Evolutionary conservation across 2,888 invertebrate species (phyloP).

Genomic region (Hydroisotoma schaefferi): DNA sequence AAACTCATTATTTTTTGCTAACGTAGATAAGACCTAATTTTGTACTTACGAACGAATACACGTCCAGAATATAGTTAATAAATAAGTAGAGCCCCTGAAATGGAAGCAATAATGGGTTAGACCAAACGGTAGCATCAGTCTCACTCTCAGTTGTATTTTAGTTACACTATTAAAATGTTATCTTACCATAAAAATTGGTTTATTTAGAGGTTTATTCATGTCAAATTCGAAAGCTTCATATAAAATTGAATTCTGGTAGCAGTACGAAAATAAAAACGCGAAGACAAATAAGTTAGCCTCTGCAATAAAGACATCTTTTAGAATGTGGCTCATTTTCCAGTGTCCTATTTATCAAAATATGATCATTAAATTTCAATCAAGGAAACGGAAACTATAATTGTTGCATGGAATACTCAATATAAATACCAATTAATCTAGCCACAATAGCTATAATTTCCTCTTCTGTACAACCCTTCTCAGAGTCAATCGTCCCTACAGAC

Average conservation of each 20-base stretch:
- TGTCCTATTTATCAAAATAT: constrained; percentile 26
- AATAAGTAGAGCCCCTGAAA: constrained; percentile 19
- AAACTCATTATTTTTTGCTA: not conserved
- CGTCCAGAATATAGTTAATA: constrained; percentile 2
- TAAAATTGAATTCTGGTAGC: constrained; percentile 18
- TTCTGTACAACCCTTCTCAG: too few species aligned
- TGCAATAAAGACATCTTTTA: constrained; percentile 11
- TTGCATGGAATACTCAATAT: too few species aligned
- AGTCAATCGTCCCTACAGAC: too few species aligned
- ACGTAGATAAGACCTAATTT: not conserved
- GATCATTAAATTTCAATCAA: too few species aligned
- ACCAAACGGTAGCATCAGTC: too few species aligned
- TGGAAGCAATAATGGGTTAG: constrained; percentile 4
- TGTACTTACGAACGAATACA: not conserved
- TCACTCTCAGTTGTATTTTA: too few species aligned
- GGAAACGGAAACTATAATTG: too few species aligned
- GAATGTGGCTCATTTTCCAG: constrained; percentile 13
- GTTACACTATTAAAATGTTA: not conserved
- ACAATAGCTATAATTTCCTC: too few species aligned
- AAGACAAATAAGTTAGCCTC: constrained; percentile 2
- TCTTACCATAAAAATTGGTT: constrained; percentile 19
- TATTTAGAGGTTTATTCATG: constrained; percentile 8
- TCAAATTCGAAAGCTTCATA: constrained; percentile 18
- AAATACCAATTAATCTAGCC: too few species aligned
- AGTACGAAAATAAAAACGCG: constrained; percentile 7